phyloP scores from a whole-genome alignment of 2,888 invertebrate genomes.

The Rhagophthalmus giganteus region DNA sequence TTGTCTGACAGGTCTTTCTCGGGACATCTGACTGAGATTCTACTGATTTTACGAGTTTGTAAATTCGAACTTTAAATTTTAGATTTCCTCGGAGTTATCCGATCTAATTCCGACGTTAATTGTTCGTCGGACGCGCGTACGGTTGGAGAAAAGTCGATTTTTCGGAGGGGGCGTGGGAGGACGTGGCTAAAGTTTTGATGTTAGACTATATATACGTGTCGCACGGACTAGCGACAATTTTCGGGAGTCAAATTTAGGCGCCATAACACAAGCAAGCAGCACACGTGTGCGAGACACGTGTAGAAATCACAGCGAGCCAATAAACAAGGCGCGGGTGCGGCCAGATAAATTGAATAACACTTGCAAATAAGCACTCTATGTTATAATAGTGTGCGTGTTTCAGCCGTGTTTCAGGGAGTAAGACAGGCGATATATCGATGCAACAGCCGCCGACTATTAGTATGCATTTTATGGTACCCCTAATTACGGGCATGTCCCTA shows the following conservation, averaged over 20 bases:
- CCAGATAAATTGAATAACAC: slow-evolving; percentile 58
- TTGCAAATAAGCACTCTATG: slow-evolving; percentile 57
- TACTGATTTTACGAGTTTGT: slow-evolving; percentile 27
- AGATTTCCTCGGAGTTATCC: slow-evolving; percentile 23
- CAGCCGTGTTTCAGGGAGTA: slow-evolving; percentile 42
- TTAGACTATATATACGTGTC: slow-evolving; percentile 35
- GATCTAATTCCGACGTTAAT: too few relatives aligned
- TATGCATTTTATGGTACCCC: slow-evolving; percentile 45
- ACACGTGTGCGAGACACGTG: slow-evolving; percentile 53
- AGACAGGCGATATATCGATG: slow-evolving; percentile 53
- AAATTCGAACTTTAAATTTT: slow-evolving; percentile 23
- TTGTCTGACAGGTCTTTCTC: slow-evolving; percentile 24
- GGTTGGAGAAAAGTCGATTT: too few relatives aligned
- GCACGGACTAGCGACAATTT: slow-evolving; percentile 41
- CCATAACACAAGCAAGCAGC: slow-evolving; percentile 33
- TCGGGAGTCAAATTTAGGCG: slow-evolving; percentile 34
- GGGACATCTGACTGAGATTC: slow-evolving; percentile 27
- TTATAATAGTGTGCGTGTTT: slow-evolving; percentile 49
- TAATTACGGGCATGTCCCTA: slow-evolving; percentile 51
- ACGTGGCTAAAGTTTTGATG: slow-evolving; percentile 23
- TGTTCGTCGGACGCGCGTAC: too few relatives aligned
- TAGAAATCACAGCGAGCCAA: slow-evolving; percentile 54
- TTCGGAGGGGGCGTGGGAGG: too few relatives aligned
- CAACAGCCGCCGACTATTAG: slow-evolving; percentile 52
- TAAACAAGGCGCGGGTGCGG: slow-evolving; percentile 55